Evolutionary conservation across 1,140 invertebrate species (phyloP).

Genomic region (Sarcophaga bullata): DNA sequence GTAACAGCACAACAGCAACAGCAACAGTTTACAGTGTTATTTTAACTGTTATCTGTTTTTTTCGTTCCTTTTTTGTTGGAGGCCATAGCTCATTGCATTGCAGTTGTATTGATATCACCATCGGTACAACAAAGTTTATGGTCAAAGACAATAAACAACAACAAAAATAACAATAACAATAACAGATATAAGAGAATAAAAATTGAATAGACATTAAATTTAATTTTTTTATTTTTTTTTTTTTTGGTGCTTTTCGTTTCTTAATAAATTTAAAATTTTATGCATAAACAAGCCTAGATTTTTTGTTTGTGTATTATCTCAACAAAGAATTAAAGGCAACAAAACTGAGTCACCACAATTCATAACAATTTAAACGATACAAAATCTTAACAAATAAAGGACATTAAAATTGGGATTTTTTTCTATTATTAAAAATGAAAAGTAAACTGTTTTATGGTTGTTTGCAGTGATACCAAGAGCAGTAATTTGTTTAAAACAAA

Average conservation of each 20-base stretch:
- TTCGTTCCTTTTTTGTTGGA: not conserved
- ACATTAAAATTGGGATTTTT: not conserved
- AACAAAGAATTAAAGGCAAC: no score
- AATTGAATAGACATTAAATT: conserved; percentile 27
- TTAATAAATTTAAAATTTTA: not conserved
- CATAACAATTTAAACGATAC: not conserved
- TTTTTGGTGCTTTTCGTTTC: not conserved
- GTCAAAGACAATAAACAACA: conserved; percentile 28
- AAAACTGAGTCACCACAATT: not conserved
- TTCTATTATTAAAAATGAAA: not conserved
- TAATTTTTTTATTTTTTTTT: not conserved
- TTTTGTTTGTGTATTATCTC: not conserved
- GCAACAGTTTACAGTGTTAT: not conserved
- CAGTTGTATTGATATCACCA: conserved; percentile 6
- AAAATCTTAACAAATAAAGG: not conserved
- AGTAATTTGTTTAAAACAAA: not conserved
- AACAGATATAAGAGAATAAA: conserved; percentile 18
- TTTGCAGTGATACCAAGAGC: not conserved
- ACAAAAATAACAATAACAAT: not conserved
- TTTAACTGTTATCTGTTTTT: not conserved
- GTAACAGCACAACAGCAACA: no score
- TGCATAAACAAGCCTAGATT: not conserved
- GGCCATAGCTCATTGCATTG: conserved; percentile 25
- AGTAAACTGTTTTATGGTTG: not conserved
- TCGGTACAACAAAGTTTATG: not conserved